These are phyloP conservation scores for Tipula helvola DNA, from an alignment of 2,888 invertebrate species.

Conservation along the genomic window DNA sequence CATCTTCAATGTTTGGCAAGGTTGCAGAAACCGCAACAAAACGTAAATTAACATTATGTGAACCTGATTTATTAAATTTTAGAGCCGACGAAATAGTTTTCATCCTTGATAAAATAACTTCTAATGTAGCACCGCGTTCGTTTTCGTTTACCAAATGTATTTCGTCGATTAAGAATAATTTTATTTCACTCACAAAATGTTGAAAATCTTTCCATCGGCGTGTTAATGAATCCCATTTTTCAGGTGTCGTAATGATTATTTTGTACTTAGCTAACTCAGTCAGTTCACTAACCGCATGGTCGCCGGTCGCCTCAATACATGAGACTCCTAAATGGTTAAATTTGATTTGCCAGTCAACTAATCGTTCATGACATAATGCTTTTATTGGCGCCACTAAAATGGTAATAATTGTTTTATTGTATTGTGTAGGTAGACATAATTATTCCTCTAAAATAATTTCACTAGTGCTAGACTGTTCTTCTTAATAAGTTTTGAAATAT, in stretches of 20 bases:
- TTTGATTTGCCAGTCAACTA: conserved; percentile 58
- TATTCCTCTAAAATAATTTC: too few species aligned
- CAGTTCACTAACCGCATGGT: conserved; percentile 53
- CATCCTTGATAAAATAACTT: conserved; percentile 70
- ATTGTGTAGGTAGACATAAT: not conserved
- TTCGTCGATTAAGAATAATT: conserved; percentile 62
- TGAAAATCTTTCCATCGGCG: conserved; percentile 58
- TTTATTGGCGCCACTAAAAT: conserved; percentile 65
- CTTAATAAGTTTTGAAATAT: too few species aligned
- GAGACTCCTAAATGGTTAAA: conserved; percentile 48
- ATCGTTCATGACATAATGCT: conserved; percentile 60
- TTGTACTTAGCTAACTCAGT: conserved; percentile 39
- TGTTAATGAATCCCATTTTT: conserved; percentile 74
- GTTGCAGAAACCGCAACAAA: conserved; percentile 71
- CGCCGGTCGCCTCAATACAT: conserved; percentile 63
- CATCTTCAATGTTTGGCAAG: conserved; percentile 62
- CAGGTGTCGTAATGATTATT: conserved; percentile 67
- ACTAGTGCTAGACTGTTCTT: too few species aligned
- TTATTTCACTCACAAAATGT: conserved; percentile 46
- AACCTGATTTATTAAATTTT: not conserved
- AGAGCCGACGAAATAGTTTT: conserved; percentile 45
- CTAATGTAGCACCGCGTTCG: conserved; percentile 58
- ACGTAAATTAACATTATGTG: conserved; percentile 25
- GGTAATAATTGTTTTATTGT: not conserved
- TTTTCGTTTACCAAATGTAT: conserved; percentile 64